Evolutionary conservation across 1,140 invertebrate genomes (phyloP).

Genomic region (Trypoxylus dichotomus): DNA sequence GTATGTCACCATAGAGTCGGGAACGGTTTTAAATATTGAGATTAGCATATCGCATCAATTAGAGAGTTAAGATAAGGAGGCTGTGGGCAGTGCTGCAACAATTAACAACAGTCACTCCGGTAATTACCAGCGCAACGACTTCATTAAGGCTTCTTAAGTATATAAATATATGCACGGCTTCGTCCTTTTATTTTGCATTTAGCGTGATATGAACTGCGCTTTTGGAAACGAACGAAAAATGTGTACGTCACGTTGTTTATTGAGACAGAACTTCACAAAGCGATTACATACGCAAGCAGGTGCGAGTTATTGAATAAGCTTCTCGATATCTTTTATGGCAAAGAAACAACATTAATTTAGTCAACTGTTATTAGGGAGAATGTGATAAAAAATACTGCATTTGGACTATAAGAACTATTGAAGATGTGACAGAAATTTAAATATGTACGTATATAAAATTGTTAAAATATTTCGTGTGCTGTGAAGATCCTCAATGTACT

Average conservation of each 20-base stretch:
- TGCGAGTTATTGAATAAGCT: not conserved
- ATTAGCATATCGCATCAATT: constrained; percentile 39
- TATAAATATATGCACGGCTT: constrained; percentile 3
- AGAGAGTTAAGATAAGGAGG: constrained; percentile 34
- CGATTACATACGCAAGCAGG: not conserved
- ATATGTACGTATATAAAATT: no score
- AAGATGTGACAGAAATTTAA: no score
- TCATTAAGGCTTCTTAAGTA: constrained; percentile 26
- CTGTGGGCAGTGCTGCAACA: constrained; percentile 31
- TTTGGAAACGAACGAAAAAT: not conserved
- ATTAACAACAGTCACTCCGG: constrained; percentile 34
- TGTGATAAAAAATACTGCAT: no score
- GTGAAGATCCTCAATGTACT: no score
- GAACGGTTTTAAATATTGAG: constrained; percentile 23
- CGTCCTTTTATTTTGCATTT: not conserved
- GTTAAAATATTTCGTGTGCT: no score
- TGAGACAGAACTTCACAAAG: not conserved
- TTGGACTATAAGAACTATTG: no score
- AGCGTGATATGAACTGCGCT: not conserved
- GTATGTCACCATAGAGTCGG: not conserved
- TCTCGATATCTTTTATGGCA: not conserved
- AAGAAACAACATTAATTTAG: not conserved
- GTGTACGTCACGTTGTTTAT: not conserved
- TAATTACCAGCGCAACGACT: constrained; percentile 34
- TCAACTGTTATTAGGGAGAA: no score